Conservation (phyloP, 92 coral and sea anemone species). For the Palythoa caribaeorum region DNA sequence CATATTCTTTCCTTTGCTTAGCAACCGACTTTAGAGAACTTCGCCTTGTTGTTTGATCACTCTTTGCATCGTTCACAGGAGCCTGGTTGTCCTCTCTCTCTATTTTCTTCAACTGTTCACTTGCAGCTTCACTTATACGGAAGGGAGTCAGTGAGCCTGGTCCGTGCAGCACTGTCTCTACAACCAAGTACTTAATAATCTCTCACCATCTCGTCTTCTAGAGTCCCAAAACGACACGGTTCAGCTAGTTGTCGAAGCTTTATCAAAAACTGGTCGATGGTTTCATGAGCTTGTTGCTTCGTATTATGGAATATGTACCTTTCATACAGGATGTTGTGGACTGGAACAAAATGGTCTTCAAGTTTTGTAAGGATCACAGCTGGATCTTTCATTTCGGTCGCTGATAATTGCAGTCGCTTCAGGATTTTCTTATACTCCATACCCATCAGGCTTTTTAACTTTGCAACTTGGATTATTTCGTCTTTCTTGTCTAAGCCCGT, state of each 20-base stretch:
- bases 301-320: constrained; percentile 28
- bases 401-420: too few species aligned
- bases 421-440: too few species aligned
- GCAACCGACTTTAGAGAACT: constrained; percentile 17
- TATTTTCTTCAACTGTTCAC: too few species aligned
- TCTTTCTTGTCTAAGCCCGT: too few species aligned
- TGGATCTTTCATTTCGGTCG: constrained; percentile 43
- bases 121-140: too few species aligned
- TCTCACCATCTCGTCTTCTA: constrained; percentile 38
- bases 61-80: constrained; percentile 9
- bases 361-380: constrained; percentile 19
- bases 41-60: constrained; percentile 5
- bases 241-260: constrained; percentile 41
- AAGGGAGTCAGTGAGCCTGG: neutral
- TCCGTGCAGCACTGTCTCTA: constrained; percentile 21
- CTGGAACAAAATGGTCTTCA: constrained; percentile 45
- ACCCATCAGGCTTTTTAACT: too few species aligned
- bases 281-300: constrained; percentile 36
- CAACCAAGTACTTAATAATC: constrained; percentile 12
- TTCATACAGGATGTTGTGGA: too few species aligned
- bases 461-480: too few species aligned
- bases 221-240: constrained; percentile 39
- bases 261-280: constrained; percentile 36
- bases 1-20: constrained; percentile 14
- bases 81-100: constrained; percentile 15